A percentile compares a stretch with the other conserved stretches of the same genome.
Conservation (phyloP, 2,888 invertebrate genomes). For the Eledona agricola region DNA sequence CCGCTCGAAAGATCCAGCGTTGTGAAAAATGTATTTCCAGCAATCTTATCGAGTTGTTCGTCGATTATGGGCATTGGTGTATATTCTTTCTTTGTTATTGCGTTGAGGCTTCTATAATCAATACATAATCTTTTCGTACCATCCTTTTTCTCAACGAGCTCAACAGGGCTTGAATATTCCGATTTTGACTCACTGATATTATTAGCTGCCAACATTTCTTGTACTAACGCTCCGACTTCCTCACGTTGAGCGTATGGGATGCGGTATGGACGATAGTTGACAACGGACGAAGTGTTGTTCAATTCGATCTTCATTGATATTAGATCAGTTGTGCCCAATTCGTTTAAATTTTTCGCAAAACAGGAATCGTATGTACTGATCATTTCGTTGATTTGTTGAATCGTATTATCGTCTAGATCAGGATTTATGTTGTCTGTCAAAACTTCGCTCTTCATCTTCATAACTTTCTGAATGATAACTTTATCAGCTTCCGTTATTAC, state of each 20-base stretch:
- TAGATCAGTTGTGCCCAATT: conserved; percentile 6
- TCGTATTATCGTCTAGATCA: no score
- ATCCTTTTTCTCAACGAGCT: neutral
- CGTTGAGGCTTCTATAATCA: neutral
- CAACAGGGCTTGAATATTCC: neutral
- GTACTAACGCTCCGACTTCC: neutral
- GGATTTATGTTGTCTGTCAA: neutral
- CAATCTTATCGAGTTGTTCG: neutral
- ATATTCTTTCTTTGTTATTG: neutral
- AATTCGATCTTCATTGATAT: conserved; percentile 11
- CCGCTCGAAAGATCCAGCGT: no score
- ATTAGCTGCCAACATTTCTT: neutral
- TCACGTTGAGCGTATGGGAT: neutral
- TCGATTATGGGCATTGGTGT: conserved; percentile 5
- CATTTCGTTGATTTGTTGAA: no score
- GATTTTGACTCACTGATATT: neutral
- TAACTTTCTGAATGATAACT: conserved; percentile 13
- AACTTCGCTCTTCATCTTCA: neutral
- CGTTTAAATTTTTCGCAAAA: no score
- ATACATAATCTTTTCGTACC: neutral
- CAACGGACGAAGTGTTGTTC: neutral
- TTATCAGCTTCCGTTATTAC: conserved; percentile 12
- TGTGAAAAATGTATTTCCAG: neutral
- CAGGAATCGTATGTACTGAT: no score
- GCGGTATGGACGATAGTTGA: conserved; percentile 6